A percentile compares a stretch with the other conserved stretches of the same genome.
Conservation (phyloP, 1,140 invertebrate species). For the Heliconius congener region DNA sequence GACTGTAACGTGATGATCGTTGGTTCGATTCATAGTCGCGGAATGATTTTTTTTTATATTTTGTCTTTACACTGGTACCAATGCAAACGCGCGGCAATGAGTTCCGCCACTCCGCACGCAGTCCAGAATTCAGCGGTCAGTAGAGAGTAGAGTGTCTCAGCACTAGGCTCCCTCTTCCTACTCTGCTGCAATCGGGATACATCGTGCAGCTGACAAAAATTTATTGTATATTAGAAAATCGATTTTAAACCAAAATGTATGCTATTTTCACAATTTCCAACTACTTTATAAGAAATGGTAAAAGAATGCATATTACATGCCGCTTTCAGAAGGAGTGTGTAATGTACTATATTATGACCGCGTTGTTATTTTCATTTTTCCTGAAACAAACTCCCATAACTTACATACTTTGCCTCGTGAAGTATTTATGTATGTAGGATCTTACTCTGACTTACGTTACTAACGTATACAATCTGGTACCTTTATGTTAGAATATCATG, state of each 20-base stretch:
- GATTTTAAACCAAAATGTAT: not conserved
- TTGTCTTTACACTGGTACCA: too few relatives aligned
- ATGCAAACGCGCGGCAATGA: too few relatives aligned
- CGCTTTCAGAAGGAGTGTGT: not conserved
- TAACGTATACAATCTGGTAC: not conserved
- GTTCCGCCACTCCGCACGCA: too few relatives aligned
- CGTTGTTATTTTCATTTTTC: not conserved
- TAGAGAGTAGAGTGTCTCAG: too few relatives aligned
- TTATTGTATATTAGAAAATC: not conserved
- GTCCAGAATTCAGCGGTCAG: too few relatives aligned
- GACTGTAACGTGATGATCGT: too few relatives aligned
- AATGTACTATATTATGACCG: not conserved
- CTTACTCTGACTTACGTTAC: not conserved
- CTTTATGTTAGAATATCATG: too few relatives aligned
- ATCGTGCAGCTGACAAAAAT: too few relatives aligned
- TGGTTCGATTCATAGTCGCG: too few relatives aligned
- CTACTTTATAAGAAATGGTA: not conserved
- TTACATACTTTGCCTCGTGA: not conserved
- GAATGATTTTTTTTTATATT: too few relatives aligned
- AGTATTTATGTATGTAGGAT: not conserved
- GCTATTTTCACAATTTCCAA: not conserved
- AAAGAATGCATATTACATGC: conserved; percentile 3
- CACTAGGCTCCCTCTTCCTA: too few relatives aligned
- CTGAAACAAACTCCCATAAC: not conserved
- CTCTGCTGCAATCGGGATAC: too few relatives aligned